Conservation (phyloP, 2,888 invertebrate genomes). For the Phorcus lineatus region DNA sequence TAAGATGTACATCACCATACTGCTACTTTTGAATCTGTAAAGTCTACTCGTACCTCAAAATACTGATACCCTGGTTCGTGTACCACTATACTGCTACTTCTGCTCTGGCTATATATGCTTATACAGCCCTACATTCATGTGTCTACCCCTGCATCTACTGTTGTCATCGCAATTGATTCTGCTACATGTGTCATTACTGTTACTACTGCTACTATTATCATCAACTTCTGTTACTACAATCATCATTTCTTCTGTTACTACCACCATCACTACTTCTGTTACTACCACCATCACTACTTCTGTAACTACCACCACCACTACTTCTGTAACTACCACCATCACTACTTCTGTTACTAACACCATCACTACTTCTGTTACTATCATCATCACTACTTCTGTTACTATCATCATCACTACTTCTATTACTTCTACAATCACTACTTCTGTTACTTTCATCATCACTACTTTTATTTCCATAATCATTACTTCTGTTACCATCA, state of each 20-base stretch:
- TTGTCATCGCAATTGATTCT: neutral
- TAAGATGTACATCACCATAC: too few relatives aligned
- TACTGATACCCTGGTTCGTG: too few relatives aligned
- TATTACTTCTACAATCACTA: neutral
- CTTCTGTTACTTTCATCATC: neutral
- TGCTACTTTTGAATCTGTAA: too few relatives aligned
- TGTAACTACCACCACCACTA: neutral
- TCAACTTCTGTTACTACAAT: neutral
- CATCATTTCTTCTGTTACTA: neutral
- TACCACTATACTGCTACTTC: too few relatives aligned
- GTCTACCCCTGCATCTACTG: too few relatives aligned
- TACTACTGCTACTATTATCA: neutral
- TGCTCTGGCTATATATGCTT: too few relatives aligned
- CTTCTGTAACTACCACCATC: neutral
- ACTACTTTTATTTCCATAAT: neutral
- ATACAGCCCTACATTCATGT: too few relatives aligned
- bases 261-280: neutral
- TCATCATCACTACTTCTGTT: too few relatives aligned
- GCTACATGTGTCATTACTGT: neutral
- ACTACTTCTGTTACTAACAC: neutral
- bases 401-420: too few relatives aligned
- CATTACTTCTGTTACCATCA: neutral
- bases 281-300: neutral
- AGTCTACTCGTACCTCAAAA: too few relatives aligned
- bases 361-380: too few relatives aligned